Percentiles rank a stretch among this genome's conserved stretches.
Conservation (phyloP, 2,113 vertebrate genomes). For the Dasypus novemcinctus region DNA sequence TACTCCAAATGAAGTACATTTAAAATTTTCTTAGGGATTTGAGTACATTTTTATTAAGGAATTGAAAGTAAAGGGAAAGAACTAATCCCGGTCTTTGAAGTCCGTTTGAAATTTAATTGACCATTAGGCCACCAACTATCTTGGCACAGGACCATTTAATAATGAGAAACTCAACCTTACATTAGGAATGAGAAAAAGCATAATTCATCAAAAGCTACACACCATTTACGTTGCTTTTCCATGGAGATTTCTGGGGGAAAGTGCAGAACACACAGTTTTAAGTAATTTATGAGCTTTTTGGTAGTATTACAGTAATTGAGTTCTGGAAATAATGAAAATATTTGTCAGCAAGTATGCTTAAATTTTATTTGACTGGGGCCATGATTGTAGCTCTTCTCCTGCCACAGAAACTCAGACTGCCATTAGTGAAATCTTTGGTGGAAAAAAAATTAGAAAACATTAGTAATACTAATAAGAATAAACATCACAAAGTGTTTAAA, state of each 20-base stretch:
- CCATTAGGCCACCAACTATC: not conserved
- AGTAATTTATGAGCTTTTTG: constrained; percentile 54
- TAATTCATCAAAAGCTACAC: constrained; percentile 12
- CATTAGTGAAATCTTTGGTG: not conserved
- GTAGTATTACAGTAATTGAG: not conserved
- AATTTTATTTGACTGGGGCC: not conserved
- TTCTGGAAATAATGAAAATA: constrained; percentile 28
- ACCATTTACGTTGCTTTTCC: constrained; percentile 28
- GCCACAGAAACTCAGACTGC: constrained; percentile 7
- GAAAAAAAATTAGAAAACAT: not conserved
- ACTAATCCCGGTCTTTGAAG: constrained; percentile 68
- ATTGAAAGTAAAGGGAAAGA: constrained; percentile 65
- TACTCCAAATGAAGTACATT: constrained; percentile 25
- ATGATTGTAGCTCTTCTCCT: not conserved
- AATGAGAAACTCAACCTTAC: constrained; percentile 57
- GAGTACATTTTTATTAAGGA: constrained; percentile 58
- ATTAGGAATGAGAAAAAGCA: not conserved
- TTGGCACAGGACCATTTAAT: constrained; percentile 48
- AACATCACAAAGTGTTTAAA: constrained; percentile 5
- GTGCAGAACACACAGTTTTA: constrained; percentile 16
- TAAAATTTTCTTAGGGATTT: constrained; percentile 52
- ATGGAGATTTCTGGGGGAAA: constrained; percentile 10
- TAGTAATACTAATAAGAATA: not conserved
- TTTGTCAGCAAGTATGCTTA: constrained; percentile 15
- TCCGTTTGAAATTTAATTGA: constrained; percentile 65